Base-by-base conservation (phyloP, 2,888 invertebrate species). In the Caenorhabditis becei region DNA sequence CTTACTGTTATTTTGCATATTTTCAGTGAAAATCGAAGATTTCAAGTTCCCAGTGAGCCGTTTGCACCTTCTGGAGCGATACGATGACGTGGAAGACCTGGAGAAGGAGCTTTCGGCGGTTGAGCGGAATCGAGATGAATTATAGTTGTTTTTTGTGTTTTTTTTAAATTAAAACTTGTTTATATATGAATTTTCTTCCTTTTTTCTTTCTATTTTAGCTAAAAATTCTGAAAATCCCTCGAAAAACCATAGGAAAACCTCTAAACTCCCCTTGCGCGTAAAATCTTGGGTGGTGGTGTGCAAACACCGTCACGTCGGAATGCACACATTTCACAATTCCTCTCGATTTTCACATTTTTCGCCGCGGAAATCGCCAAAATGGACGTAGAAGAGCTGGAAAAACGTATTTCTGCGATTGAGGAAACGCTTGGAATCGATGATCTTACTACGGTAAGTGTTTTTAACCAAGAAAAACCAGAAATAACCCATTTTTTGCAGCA, bases 21-120 rank as follows among this genome's bases (percentile, higher is more conserved):
- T 63, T 63, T 49, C 51, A 77, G 78, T 58, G 18, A n/a, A 44
- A 4, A 71, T 78, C 20, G 65, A 70, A 16, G 59, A 71, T 32
- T 78, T 59, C 65, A 70, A 71, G 49, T 61, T 78, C 44, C 78
- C 78, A 51, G 53, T 78, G 14, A 16, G 47, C 18, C 58, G 70
- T 8, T n/a, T 78, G 26, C 20, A 63, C n/a, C 78, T 70, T 41
- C 20, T 63, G 51, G 71, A 78, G 44, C 70, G 78, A 0, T 54
- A 65, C n/a, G 51, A 70, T 35, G 78, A 78, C 35, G 54, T 71
- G 24, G 71, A 49, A 10, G 71, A 78, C 20, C 51, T 78, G 14
- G 71, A 66, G 11, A 59, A 37, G 24, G 77, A 69, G 14, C 10
- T 24, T 0, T 58, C 61, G 32, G 41, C 54, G 8, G 53, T 61